Evolutionary conservation across 1,140 invertebrate genomes (phyloP), one percentile per base, ranked within the genome.

Genomic region (Psix sp.): DNA sequence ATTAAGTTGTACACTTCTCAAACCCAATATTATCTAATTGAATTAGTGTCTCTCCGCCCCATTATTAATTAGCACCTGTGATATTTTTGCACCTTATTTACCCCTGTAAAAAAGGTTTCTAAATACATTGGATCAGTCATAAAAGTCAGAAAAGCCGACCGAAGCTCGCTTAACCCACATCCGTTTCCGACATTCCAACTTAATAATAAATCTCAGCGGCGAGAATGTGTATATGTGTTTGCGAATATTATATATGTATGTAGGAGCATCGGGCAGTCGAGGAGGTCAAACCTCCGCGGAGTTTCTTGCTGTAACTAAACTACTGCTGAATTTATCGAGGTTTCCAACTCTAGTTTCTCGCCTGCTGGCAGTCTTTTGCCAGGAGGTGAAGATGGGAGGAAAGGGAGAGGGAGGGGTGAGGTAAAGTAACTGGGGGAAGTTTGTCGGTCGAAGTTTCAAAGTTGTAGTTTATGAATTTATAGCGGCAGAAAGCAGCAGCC

Each of bases 381-480:
- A 65, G 43, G 68, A 70, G 59, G 59, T 18, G 9, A 21, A 43
- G 59, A n/a, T n/a, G 39, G 60, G 42, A 63, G 74, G 65, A 57
- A 42, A 42, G 20, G 45, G 42, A 45, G 26, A 29, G 26, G 33
- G 49, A 57, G 35, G 33, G 51, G n/a, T n/a, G 51, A 24, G 38
- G 57, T 36, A 78, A 80, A 77, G 76, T 82, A 83, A 81, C 77
- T 73, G 62, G 57, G 79, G 66, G 80, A 84, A 82, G 76, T 83
- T 85, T 83, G 79, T 73, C 20, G 54, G 33, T 40, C 38, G 46
- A 20, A 72, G 77, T 80, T 78, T 81, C 82, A 52, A 85, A 86
- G 80, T 86, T 80, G 80, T 82, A 82, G 81, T 81, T 87, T 85
- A 86, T 86, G 84, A 87, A 87, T 87, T 87, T 87, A 85, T 87